These are phyloP conservation scores for Onthophagus taurus DNA, from an alignment of 1,140 invertebrate genomes.

Conservation along the genomic window DNA sequence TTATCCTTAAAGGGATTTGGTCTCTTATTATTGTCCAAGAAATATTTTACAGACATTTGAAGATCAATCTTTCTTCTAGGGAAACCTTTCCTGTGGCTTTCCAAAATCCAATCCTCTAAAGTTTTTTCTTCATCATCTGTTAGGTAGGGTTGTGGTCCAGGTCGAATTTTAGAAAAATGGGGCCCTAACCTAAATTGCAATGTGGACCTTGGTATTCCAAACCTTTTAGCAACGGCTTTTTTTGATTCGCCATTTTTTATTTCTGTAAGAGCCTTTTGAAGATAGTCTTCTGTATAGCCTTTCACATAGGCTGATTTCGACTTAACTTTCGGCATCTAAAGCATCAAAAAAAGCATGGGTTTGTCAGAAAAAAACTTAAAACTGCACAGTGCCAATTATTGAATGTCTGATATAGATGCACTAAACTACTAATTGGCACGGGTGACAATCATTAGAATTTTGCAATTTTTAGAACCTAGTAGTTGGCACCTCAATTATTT, in stretches of 20 bases:
- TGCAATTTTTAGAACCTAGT: too few relatives aligned
- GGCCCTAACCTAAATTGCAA: slow-evolving; percentile 1
- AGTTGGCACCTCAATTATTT: too few relatives aligned
- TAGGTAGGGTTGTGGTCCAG: neutral
- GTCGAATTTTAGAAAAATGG: too few relatives aligned
- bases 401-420: too few relatives aligned
- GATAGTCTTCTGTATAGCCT: neutral
- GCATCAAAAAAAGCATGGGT: too few relatives aligned
- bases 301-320: too few relatives aligned
- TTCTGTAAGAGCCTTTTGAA: neutral
- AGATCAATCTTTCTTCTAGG: slow-evolving; percentile 17
- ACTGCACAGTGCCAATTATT: too few relatives aligned
- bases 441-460: too few relatives aligned
- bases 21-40: neutral
- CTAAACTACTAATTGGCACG: too few relatives aligned
- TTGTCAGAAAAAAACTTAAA: too few relatives aligned
- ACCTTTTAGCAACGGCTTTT: neutral
- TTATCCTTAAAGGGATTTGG: neutral
- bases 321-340: too few relatives aligned
- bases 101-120: slow-evolving; percentile 16
- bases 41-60: slow-evolving; percentile 12
- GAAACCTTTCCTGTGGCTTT: slow-evolving; percentile 16
- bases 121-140: slow-evolving; percentile 12
- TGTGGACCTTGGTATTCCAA: neutral
- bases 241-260: neutral